phyloP scores from a whole-genome alignment of 2,888 invertebrate genomes.

The Drosophila mayaguana region DNA sequence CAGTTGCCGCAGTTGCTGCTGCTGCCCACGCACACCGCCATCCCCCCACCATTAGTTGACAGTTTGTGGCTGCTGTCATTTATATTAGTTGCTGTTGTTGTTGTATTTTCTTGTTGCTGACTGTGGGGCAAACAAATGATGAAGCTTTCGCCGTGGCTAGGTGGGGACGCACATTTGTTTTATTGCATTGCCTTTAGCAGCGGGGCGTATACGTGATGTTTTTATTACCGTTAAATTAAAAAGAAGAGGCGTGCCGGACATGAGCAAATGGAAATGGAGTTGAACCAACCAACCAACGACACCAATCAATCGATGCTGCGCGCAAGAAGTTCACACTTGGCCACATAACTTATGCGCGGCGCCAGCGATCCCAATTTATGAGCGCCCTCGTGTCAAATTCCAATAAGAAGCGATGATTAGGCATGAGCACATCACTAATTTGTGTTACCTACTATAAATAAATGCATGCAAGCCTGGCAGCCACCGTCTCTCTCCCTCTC shows the following conservation, averaged over 20 bases:
- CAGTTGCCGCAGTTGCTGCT: too few relatives aligned
- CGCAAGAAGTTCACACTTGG: slow-evolving; percentile 18
- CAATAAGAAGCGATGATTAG: slow-evolving; percentile 41
- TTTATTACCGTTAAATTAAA: slow-evolving; percentile 78
- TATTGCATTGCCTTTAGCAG: slow-evolving; percentile 63
- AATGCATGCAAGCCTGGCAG: slow-evolving; percentile 7
- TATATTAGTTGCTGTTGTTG: slow-evolving; percentile 5
- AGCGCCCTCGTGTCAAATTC: slow-evolving; percentile 36
- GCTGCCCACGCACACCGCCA: too few relatives aligned
- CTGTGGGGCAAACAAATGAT: slow-evolving; percentile 46
- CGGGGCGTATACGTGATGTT: slow-evolving; percentile 78
- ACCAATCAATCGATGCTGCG: slow-evolving; percentile 28
- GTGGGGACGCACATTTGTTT: slow-evolving; percentile 54
- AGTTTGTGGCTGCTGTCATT: slow-evolving; percentile 31
- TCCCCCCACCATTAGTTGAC: slow-evolving; percentile 32
- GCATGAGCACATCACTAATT: slow-evolving; percentile 21
- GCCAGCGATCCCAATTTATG: slow-evolving; percentile 59
- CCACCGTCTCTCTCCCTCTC: neutral
- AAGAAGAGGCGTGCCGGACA: slow-evolving; percentile 14
- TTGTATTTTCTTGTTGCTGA: neutral
- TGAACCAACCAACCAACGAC: slow-evolving; percentile 27
- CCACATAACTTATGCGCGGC: slow-evolving; percentile 34
- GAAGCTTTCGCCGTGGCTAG: slow-evolving; percentile 43
- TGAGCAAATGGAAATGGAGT: slow-evolving; percentile 31
- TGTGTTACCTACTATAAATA: slow-evolving; percentile 16